Conservation (phyloP, 2,113 vertebrate species). For the Chaetodon trifascialis region DNA sequence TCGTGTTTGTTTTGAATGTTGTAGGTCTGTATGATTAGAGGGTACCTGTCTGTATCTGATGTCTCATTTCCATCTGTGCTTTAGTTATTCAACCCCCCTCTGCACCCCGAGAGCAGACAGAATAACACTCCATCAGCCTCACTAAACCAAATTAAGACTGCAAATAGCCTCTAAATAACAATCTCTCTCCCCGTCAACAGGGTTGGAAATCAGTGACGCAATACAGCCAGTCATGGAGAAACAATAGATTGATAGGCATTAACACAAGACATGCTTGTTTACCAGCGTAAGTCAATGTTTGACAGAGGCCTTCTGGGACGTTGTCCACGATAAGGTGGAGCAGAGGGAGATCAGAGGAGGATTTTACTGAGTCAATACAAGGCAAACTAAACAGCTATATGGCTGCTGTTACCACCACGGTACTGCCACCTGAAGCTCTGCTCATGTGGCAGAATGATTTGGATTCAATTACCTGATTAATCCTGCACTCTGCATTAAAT, state of each 20-base stretch:
- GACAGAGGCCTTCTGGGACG: neutral
- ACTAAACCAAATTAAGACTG: slow-evolving; percentile 19
- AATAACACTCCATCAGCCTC: slow-evolving; percentile 21
- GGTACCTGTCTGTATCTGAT: neutral
- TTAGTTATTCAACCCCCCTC: neutral
- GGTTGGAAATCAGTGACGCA: slow-evolving; percentile 7
- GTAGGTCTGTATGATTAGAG: neutral
- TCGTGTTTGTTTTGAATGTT: neutral
- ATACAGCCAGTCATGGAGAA: slow-evolving; percentile 6
- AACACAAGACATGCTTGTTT: slow-evolving; percentile 18
- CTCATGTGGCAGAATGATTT: neutral
- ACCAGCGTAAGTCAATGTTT: neutral
- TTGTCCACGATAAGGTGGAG: neutral
- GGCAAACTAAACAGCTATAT: neutral
- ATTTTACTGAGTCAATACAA: neutral
- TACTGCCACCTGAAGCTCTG: neutral
- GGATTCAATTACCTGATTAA: neutral
- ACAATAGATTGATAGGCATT: slow-evolving; percentile 9
- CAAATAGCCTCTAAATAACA: slow-evolving; percentile 7
- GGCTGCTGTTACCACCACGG: neutral
- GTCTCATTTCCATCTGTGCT: slow-evolving; percentile 9
- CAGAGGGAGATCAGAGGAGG: neutral
- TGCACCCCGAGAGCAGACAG: neutral
- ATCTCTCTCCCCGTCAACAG: neutral
- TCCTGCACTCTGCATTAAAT: neutral